These are phyloP conservation scores for Papilio protenor DNA, from an alignment of 2,888 invertebrate genomes.

Conservation along the genomic window DNA sequence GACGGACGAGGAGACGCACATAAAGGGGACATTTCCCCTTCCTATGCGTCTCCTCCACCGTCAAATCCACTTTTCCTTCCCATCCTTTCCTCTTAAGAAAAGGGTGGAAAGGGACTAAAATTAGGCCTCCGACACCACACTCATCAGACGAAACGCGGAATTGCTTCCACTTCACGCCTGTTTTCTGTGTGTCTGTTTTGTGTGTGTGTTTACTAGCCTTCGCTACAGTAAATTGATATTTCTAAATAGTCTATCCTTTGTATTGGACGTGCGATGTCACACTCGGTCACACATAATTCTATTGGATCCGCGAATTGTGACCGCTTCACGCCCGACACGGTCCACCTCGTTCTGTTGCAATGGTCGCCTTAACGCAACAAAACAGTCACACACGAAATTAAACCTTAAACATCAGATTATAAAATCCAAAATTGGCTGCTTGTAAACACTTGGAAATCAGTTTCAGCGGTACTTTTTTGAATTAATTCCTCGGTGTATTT, in stretches of 20 bases:
- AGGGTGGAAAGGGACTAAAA: no score
- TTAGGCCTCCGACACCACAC: no score
- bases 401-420: neutral
- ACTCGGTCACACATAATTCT: constrained; percentile 49
- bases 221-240: constrained; percentile 8
- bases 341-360: constrained; percentile 47
- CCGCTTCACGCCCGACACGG: constrained; percentile 49
- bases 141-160: no score
- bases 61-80: no score
- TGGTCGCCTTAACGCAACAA: constrained; percentile 33
- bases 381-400: neutral
- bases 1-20: no score
- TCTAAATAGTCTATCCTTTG: constrained; percentile 31
- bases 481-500: constrained; percentile 69
- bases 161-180: no score
- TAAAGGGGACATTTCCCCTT: no score
- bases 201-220: no score
- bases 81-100: no score
- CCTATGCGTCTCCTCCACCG: no score
- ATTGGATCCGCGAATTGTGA: constrained; percentile 46
- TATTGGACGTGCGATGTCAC: constrained; percentile 45
- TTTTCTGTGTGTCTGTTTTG: no score
- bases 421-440: constrained; percentile 47
- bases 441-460: constrained; percentile 44
- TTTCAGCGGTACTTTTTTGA: constrained; percentile 68